Base-by-base conservation (phyloP, 2,888 invertebrate genomes). In the Pseudococcus jackbeardsleyi region DNA sequence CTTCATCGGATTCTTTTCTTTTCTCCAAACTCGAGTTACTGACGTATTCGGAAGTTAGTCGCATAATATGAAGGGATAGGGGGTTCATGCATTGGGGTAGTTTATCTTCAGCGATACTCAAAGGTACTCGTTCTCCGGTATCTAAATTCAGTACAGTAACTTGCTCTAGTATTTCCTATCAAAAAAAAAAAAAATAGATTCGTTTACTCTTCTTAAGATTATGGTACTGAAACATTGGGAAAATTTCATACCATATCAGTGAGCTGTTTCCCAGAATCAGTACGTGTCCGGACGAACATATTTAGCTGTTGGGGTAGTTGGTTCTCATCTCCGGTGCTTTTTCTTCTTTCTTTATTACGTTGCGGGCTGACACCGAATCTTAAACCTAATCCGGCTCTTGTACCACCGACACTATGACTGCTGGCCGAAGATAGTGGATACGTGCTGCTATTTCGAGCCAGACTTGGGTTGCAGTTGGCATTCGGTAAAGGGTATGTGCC, bases 91-190 rank as follows among this genome's bases (percentile, higher is more conserved):
- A 96, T 91, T 96, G 95, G 0, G 97, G 97, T 90, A 97, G 92
- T 92, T 97, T 97, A 91, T 98, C 98, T 91, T 98, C 98, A 1
- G 98, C 98, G 90, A 96, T 95, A 91, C 97, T 98, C 89, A 99
- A 93, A n/a, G 98, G 98, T 90, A 98, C 95, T 90, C 96, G 94
- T 92, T 98, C 98, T 3, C 98, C 97, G 91, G 93, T 93, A 91
- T 94, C 94, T 89, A 94, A 91, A 90, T 94, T 93, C 89, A 93
- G 91, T 39, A 94, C 93, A 89, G 92, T 92, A 46, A 97, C 96
- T 93, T 97, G 96, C 92, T 97, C 97, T 89, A 98, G 93, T 90
- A 98, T 98, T 94, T 98, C 97, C 93, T 94, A 90, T 4, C 91
- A 89, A 42, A 84, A 72, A 46, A 54, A 33, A 9, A 19, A 22